Percentiles rank a stretch among this genome's conserved stretches.
Evolutionary conservation across 23 tunicate genomes (phyloP).

Genomic region (Oikopleura dioica): DNA sequence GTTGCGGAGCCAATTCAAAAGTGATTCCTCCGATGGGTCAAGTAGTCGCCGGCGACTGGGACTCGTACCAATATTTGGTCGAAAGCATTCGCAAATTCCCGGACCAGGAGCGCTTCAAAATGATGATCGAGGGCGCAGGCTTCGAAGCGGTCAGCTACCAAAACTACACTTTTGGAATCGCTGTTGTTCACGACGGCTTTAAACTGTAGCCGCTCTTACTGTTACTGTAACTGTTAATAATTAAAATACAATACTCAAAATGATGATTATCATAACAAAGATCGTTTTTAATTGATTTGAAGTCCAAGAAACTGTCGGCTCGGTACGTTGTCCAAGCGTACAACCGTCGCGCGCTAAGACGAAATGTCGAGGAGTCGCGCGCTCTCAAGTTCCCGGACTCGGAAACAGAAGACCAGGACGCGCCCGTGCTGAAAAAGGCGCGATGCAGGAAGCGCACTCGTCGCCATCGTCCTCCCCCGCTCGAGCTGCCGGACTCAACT

Average conservation of each 20-base stretch:
- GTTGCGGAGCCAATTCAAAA: no score
- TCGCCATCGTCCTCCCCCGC: no score
- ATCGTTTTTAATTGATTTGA: no score
- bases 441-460: no score
- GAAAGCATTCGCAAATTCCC: constrained; percentile 90
- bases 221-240: no score
- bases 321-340: background rate
- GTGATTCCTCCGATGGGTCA: constrained; percentile 88
- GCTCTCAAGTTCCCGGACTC: background rate
- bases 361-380: background rate
- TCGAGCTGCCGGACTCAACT: no score
- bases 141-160: constrained; percentile 31
- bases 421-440: background rate
- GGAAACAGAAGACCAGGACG: background rate
- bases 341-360: background rate
- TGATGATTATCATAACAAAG: no score
- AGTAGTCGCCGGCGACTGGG: constrained; percentile 69
- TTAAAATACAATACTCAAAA: no score
- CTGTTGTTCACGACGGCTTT: constrained; percentile 75
- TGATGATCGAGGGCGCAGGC: constrained; percentile 40
- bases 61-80: constrained; percentile 64
- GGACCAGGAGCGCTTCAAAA: constrained; percentile 20
- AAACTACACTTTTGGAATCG: constrained; percentile 40
- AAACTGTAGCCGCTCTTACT: constrained; percentile 21
- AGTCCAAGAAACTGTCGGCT: background rate